Conservation (phyloP, 2,888 invertebrate species). For the Eristalis intricaria region DNA sequence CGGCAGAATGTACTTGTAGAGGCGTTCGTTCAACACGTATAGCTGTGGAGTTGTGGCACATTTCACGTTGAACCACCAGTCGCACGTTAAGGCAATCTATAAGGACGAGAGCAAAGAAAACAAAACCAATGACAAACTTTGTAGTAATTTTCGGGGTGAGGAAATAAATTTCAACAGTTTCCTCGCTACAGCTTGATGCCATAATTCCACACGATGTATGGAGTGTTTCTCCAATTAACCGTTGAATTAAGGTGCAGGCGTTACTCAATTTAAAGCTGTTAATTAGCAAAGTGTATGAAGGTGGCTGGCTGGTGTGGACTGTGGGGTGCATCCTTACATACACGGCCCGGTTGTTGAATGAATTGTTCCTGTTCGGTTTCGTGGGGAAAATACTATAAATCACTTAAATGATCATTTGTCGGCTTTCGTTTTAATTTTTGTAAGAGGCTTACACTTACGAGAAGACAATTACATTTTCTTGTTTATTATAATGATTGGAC, state of each 20-base stretch:
- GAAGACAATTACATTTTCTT: conserved; percentile 41
- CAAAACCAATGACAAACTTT: conserved; percentile 53
- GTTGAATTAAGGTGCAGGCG: conserved; percentile 42
- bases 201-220: conserved; percentile 6
- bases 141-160: conserved; percentile 45
- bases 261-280: conserved; percentile 49
- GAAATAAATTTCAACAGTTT: conserved; percentile 38
- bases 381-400: conserved; percentile 5
- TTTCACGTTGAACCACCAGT: conserved; percentile 96
- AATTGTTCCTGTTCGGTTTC: not conserved
- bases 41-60: conserved; percentile 91
- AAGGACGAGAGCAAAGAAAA: conserved; percentile 6
- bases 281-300: conserved; percentile 43
- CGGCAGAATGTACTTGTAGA: conserved; percentile 93
- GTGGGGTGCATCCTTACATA: not conserved
- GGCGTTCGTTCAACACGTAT: conserved; percentile 92
- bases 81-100: conserved; percentile 90
- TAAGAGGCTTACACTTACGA: conserved; percentile 28
- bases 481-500: not conserved
- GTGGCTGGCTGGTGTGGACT: not conserved
- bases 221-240: conserved; percentile 60
- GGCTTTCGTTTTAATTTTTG: conserved; percentile 15
- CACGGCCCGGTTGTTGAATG: not conserved
- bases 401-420: conserved; percentile 37
- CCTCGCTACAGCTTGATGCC: not conserved